Base-by-base conservation (phyloP, 2,888 invertebrate genomes). In the Andrena flavipes region DNA sequence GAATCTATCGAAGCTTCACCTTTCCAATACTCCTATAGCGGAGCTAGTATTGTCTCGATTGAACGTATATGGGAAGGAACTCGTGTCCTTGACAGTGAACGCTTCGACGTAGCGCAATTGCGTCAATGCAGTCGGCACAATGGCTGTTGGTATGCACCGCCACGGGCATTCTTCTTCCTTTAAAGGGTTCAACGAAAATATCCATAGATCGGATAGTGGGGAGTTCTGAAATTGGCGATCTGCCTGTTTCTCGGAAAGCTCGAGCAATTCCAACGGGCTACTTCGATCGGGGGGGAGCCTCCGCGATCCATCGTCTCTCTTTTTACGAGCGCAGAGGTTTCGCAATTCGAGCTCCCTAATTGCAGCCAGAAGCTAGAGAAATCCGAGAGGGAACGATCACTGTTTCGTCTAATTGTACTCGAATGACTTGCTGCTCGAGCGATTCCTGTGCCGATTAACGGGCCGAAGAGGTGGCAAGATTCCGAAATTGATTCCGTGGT, bases 71-170 rank as follows among this genome's bases (percentile, higher is more conserved):
- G 67, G 67, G 49, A 80, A 73, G 54, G 29, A 70, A 48, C 56
- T 23, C 56, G 48, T 51, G 72, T 72, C 80, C 80, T 80, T 80
- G 80, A 63, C 80, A 80, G 48, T 80, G 80, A 68, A 54, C 49
- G 68, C 72, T 29, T 49, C 2, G 56, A n/a, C 72, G 59, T n/a
- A 48, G 23, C 64, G 81, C 80, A 80, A 72, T 80, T 80, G 73
- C 80, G 80, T 73, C 72, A 68, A 73, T 80, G 73, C 80, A 51
- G 67, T 63, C 56, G 35, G 16, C 56, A 68, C 68, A 81, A 67
- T 68, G 68, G 67, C 29, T 8, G 49, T 80, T 80, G 68, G 68
- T 80, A 80, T 73, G 80, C 73, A 56, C 62, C n/a, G 5, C 56
- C 42, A 56, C 48, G 56, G 42, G 23, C 62, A 42, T 68, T 68